Evolutionary conservation across 2,113 vertebrate genomes (phyloP).

Genomic region (Carettochelys insculpta): DNA sequence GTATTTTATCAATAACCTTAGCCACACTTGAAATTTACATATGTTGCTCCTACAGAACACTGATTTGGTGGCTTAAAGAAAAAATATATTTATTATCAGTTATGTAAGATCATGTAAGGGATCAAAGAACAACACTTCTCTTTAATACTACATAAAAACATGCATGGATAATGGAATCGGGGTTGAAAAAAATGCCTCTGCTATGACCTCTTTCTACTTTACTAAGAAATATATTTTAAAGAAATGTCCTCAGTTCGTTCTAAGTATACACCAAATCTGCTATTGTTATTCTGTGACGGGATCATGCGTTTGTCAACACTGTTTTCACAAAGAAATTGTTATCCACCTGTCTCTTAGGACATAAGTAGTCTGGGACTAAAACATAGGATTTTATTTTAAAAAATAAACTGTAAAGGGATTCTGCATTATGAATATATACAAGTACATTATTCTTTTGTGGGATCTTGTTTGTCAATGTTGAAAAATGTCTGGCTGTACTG

Average conservation of each 20-base stretch:
- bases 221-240: not conserved
- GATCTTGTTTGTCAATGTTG: not conserved
- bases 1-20: not conserved
- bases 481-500: not conserved
- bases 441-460: not conserved
- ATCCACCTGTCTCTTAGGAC: not conserved
- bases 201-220: not conserved
- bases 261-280: not conserved
- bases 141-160: not conserved
- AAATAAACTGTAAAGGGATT: not conserved
- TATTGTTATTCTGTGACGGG: not conserved
- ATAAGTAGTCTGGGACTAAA: not conserved
- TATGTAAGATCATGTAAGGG: not conserved
- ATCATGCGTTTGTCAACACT: not conserved
- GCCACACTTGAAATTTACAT: not conserved
- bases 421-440: not conserved
- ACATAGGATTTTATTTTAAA: not conserved
- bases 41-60: fast-evolving
- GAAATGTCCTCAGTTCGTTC: not conserved
- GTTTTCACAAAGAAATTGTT: not conserved
- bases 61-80: not conserved
- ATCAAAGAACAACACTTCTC: not conserved
- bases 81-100: not conserved
- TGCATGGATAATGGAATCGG: fast-evolving
- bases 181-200: not conserved